These are phyloP conservation scores for Varanus komodoensis DNA, from an alignment of 2,113 vertebrate genomes.

Conservation along the genomic window DNA sequence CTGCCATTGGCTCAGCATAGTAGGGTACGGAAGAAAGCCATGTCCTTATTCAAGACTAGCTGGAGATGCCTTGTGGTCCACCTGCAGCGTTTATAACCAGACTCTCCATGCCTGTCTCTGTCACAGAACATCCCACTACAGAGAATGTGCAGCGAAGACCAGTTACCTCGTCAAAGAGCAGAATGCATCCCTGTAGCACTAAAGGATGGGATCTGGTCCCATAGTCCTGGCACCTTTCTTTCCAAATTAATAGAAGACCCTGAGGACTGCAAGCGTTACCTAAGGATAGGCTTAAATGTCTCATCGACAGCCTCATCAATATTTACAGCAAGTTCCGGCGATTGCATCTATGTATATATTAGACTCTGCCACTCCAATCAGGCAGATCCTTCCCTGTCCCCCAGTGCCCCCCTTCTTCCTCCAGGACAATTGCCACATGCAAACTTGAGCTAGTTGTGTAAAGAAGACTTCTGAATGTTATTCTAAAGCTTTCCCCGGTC, in stretches of 20 bases:
- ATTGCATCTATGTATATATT: constrained; percentile 15
- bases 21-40: neutral
- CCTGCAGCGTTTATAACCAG: rapidly evolving
- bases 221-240: neutral
- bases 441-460: neutral
- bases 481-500: constrained; percentile 44
- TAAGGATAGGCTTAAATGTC: rapidly evolving
- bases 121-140: rapidly evolving
- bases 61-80: neutral
- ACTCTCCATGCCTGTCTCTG: neutral
- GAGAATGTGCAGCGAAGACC: neutral
- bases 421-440: neutral
- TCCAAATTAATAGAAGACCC: neutral
- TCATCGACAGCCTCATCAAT: neutral
- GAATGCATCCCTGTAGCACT: rapidly evolving
- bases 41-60: neutral
- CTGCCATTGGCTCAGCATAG: neutral
- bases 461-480: constrained; percentile 55
- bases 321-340: constrained; percentile 43
- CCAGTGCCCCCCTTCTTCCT: neutral
- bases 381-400: neutral
- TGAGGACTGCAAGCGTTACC: neutral
- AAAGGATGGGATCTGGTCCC: rapidly evolving
- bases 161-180: neutral
- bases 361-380: constrained; percentile 48